Conservation (phyloP, 2,797 vertebrate genomes). For the Thunnus albacares region DNA sequence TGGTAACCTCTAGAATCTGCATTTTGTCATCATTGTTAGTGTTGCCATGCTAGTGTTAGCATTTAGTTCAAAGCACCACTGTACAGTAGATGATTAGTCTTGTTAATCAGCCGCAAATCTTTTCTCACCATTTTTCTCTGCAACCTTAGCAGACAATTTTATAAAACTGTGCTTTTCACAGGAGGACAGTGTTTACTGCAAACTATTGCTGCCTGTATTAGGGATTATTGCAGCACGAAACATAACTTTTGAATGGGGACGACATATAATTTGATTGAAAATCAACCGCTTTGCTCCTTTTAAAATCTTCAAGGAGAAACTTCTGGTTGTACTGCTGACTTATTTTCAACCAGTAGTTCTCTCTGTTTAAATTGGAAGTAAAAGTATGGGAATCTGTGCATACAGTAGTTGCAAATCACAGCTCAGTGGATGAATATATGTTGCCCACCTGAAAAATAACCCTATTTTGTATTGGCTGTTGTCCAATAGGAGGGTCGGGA, state of each 20-base stretch:
- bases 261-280: not conserved
- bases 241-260: not conserved
- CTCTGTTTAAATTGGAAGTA: not conserved
- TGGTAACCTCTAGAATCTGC: too few relatives aligned
- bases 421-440: not conserved
- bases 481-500: slow-evolving; percentile 94
- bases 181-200: not conserved
- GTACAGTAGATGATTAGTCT: not conserved
- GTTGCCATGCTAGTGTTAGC: too few relatives aligned
- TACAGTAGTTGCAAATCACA: not conserved
- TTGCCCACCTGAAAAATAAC: slow-evolving; percentile 29
- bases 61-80: too few relatives aligned
- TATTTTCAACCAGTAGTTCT: not conserved
- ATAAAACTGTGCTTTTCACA: not conserved
- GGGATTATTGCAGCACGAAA: not conserved
- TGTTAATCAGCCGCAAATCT: not conserved
- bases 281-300: not conserved
- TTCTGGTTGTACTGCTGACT: not conserved
- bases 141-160: not conserved
- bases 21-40: not conserved
- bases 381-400: not conserved
- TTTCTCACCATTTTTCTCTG: not conserved
- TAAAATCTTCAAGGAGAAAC: too few relatives aligned
- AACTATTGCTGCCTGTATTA: not conserved
- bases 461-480: slow-evolving; percentile 30